Evolutionary conservation across 1,140 invertebrate species (phyloP).

Genomic region (Hycleus cichorii): DNA sequence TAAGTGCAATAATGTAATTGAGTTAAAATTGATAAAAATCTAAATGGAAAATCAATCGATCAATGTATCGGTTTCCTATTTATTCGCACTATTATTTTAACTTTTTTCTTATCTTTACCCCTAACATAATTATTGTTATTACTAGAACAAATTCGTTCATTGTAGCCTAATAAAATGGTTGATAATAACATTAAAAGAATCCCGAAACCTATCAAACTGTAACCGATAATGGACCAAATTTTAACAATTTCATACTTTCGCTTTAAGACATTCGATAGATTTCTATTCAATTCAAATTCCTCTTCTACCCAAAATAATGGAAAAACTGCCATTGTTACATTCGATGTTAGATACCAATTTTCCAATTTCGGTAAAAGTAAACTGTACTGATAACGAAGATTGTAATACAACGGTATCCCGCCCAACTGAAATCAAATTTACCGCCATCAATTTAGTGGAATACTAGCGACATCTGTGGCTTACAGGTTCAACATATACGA

Average conservation of each 20-base stretch:
- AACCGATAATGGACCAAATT: no score
- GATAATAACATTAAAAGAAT: not conserved
- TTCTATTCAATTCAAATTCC: not conserved
- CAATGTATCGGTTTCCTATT: not conserved
- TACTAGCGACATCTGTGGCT: not conserved
- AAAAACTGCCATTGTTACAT: not conserved
- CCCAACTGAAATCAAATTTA: not conserved
- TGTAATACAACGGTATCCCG: not conserved
- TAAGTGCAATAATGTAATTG: no score
- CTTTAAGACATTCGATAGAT: no score
- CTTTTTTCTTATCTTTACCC: not conserved
- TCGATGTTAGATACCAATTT: not conserved
- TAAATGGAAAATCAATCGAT: no score
- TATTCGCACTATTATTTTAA: not conserved
- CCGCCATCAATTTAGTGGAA: not conserved
- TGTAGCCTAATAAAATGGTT: not conserved
- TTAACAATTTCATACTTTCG: no score
- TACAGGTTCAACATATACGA: not conserved
- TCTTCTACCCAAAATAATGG: not conserved
- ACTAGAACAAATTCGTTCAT: not conserved
- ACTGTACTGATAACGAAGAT: not conserved
- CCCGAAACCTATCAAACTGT: not conserved
- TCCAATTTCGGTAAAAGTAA: not conserved
- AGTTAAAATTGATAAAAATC: no score
- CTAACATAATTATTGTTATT: no score